Base-by-base conservation (phyloP, 2,888 invertebrate species). In the Chrysolina americana region DNA sequence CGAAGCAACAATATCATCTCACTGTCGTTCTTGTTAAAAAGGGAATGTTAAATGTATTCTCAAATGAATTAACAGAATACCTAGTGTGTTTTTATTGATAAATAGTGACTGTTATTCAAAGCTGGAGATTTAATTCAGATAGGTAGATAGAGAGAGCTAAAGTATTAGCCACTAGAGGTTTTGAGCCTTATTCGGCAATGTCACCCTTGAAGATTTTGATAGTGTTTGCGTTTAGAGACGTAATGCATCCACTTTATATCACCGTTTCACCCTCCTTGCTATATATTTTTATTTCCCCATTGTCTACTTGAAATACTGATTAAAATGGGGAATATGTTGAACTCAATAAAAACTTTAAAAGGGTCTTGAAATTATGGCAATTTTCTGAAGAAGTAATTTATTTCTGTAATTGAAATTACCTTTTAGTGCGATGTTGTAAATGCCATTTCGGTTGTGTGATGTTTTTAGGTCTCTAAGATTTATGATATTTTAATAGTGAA, bases 181-280 rank as follows among this genome's bases (percentile, higher is more conserved):
- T 59, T 59, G 15, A 59, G 28, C 59, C 28, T 59, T 59, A 59
- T 59, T 59, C 59, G 59, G 59, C 59, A 59, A 36, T 59, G 59
- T 59, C 59, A 59, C 59, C 59, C 59, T 59, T 59, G 59, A 59
- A 59, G 59, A 59, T 59, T 59, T 59, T 59, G 59, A 59, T 59
- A 59, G 59, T 59, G 59, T 59, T 59, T 59, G 59, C 59, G 59
- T 59, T 59, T 59, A 59, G 59, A 59, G 28, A 59, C 59, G 59
- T 59, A 59, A 59, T 59, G 36, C 59, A 59, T 59, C 59, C 59
- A 59, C 59, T 59, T 59, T 59, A 59, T 36, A 59, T 59, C 59
- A n/a, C 59, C 2, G 36, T 4, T 59, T 8, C 59, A 59, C 59
- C 59, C 59, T 59, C 59, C 28, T 28, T n/a, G 59, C 59, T 36